Evolutionary conservation across 2,888 invertebrate species (phyloP), one percentile per base, ranked within the genome.

Genomic region (Archips crataeganus): DNA sequence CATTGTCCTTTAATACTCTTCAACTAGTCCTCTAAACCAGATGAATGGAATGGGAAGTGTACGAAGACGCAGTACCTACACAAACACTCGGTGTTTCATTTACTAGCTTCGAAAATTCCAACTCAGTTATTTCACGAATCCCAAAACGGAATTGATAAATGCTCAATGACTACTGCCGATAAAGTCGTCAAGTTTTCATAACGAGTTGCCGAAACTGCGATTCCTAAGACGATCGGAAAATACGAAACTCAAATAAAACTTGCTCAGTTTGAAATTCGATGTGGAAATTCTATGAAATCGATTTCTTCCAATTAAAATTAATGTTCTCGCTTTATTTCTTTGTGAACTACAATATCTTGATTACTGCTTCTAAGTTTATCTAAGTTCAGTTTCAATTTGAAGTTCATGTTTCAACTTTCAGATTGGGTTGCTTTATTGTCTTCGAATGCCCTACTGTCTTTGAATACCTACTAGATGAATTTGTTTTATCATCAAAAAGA

Each of bases 171-270:
- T 77, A 77, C 36, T 65, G 74, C 5, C 67, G 67, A 80, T 75
- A 73, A 74, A 79, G 76, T 76, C 75, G 74, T 78, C 76, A 77
- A 80, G 76, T 82, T 82, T 72, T 62, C 65, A 32, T 76, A 76
- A 75, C 76, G 76, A 76, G 72, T 75, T 75, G 67, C 61, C 47
- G 49, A 72, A 75, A 76, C 64, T 76, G 75, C 61, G 49, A 51
- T 39, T 74, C 68, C 42, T 64, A 73, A 76, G 77, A 68, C 51
- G 75, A 75, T 54, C 74, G 65, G 67, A 63, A 76, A 78, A 78
- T 76, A 64, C 71, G 74, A 78, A 79, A 78, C 77, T 78, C 77
- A 77, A 78, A 79, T 77, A 77, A 79, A 79, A 80, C 77, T 80
- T 77, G 77, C 70, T 75, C 78, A 73, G 70, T 76, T 77, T 54